These are phyloP conservation scores for Cosmia trapezina DNA, from an alignment of 2,888 invertebrate genomes.

Conservation along the genomic window DNA sequence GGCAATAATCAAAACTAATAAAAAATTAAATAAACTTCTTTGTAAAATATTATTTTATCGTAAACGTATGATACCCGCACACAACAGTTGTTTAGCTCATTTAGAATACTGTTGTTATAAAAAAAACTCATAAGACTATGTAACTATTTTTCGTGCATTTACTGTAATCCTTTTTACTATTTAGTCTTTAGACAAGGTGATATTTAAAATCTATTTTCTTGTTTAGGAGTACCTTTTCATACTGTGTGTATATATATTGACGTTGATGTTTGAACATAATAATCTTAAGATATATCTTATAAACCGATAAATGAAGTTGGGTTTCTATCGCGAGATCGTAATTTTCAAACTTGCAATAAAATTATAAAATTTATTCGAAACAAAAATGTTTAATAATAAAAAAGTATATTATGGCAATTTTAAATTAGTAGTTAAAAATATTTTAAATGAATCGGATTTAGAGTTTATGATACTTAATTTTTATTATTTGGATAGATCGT, in stretches of 20 bases:
- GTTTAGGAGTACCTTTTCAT: constrained; percentile 81
- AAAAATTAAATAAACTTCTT: constrained; percentile 8
- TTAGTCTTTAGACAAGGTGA: constrained; percentile 87
- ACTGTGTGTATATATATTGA: constrained; percentile 81
- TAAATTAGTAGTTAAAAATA: constrained; percentile 57
- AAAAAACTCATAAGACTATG: constrained; percentile 82
- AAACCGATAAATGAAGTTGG: constrained; percentile 62
- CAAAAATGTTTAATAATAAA: constrained; percentile 55
- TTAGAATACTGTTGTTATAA: constrained; percentile 81
- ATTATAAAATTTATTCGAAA: constrained; percentile 50
- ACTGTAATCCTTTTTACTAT: constrained; percentile 89
- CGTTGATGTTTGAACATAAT: constrained; percentile 83
- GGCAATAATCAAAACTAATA: constrained; percentile 34
- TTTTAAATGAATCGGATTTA: constrained; percentile 65
- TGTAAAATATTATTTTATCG: constrained; percentile 44
- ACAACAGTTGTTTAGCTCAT: constrained; percentile 79
- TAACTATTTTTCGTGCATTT: constrained; percentile 90
- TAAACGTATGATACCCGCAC: constrained; percentile 73
- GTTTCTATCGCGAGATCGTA: constrained; percentile 58
- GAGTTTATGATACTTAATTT: constrained; percentile 65
- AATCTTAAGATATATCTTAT: constrained; percentile 77
- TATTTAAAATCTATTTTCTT: constrained; percentile 87
- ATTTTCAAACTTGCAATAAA: constrained; percentile 71
- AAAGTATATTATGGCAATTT: constrained; percentile 64
- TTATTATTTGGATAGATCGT: constrained; percentile 63